Evolutionary conservation across 1,140 invertebrate species (phyloP), one percentile per base, ranked within the genome.

Genomic region (Scaptomyza hsui): DNA sequence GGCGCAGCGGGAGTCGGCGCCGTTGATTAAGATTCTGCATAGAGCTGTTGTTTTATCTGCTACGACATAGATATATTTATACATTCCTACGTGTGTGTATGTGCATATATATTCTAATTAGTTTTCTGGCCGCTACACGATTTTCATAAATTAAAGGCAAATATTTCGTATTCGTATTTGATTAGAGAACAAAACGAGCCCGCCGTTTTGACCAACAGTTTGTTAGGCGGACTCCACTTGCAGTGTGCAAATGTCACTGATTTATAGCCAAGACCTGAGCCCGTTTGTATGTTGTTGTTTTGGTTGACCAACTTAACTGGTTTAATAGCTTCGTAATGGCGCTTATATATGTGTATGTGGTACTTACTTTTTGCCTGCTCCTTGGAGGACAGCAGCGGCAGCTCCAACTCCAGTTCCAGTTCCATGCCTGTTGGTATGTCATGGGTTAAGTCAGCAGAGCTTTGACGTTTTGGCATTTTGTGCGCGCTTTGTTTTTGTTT

Each of bases 241-340:
- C 78, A 82, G 56, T 77, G 60, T 85, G 81, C 77, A 85, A 85
- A 60, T 85, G 80, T 86, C 80, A 85, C 81, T 85, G 80, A 85
- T 85, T 85, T 85, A 85, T 85, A 73, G 64, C 64, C 64, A 81
- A 76, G 48, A 68, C 52, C 32, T 21, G 24, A 35, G 18, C n/a
- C 13, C 10, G 39, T 12, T 2, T 56, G 1, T 44, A 9, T n/a
- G 5, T 44, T 19, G 12, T 16, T 37, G 78, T 75, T 86, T 81
- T 61, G 72, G 67, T 77, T 85, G 82, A 74, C 81, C 81, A 85
- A 85, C 69, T 88, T 86, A 81, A 88, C 81, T 86, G 69, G 80
- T 85, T 85, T 77, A 85, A 77, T 86, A 77, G 63, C 70, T 48
- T 69, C 57, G 45, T 57, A 59, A 52, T 69, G 61, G 45, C 26